Conservation (phyloP, 1,140 invertebrate genomes). For the Maconellicoccus hirsutus region DNA sequence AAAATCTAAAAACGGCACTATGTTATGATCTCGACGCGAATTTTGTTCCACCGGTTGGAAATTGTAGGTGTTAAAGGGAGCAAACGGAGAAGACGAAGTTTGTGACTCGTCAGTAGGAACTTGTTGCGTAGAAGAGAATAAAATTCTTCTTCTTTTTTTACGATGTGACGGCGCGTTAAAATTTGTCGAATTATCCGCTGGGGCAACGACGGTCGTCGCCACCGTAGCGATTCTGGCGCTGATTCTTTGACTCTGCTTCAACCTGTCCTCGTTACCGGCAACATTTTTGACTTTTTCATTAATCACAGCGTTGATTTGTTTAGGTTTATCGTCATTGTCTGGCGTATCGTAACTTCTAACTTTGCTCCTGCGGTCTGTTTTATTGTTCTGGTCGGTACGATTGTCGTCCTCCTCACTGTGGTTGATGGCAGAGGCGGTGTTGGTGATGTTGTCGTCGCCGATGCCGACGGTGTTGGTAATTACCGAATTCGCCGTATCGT, state of each 20-base stretch:
- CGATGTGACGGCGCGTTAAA: neutral
- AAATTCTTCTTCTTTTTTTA: constrained; percentile 11
- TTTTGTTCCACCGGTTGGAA: neutral
- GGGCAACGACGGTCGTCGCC: neutral
- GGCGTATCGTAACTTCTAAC: neutral
- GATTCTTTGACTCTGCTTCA: neutral
- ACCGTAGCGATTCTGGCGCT: neutral
- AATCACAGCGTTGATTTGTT: neutral
- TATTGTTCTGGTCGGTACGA: neutral
- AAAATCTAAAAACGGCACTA: neutral
- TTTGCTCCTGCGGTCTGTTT: neutral
- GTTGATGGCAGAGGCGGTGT: too few relatives aligned
- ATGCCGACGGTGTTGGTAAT: neutral
- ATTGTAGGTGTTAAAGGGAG: neutral
- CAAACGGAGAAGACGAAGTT: too few relatives aligned
- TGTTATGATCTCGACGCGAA: neutral
- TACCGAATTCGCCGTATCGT: neutral
- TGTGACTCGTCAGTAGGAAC: neutral
- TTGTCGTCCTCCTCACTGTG: too few relatives aligned
- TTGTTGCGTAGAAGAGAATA: neutral
- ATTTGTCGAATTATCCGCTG: neutral
- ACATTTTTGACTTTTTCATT: neutral
- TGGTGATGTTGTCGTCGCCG: too few relatives aligned
- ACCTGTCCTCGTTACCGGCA: neutral
- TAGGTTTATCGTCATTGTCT: neutral